phyloP scores from a whole-genome alignment of 2,797 vertebrate genomes.

The Syndactyla subalaris region DNA sequence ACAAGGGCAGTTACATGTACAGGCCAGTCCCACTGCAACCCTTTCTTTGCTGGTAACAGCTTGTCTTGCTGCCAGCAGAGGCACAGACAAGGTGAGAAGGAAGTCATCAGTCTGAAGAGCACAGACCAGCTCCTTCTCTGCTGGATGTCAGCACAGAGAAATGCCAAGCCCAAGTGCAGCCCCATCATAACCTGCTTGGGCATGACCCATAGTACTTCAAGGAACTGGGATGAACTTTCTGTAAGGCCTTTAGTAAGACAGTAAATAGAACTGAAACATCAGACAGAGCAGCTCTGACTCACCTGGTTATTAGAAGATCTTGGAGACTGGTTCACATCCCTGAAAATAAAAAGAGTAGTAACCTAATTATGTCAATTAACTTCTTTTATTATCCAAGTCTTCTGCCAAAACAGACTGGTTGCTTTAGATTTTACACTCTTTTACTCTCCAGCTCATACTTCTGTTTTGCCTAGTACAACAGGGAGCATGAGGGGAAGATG shows the following conservation, averaged over 20 bases:
- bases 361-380: neutral
- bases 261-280: neutral
- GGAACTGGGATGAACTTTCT: neutral
- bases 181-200: neutral
- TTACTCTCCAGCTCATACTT: neutral
- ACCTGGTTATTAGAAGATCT: slow-evolving; percentile 87
- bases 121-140: neutral
- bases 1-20: neutral
- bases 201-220: neutral
- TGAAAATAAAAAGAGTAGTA: slow-evolving; percentile 60
- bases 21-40: neutral
- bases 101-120: neutral
- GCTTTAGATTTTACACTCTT: neutral
- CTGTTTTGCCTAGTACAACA: neutral
- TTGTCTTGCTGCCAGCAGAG: neutral
- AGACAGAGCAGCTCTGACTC: slow-evolving; percentile 27
- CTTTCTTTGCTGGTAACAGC: neutral
- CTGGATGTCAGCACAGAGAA: neutral
- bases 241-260: neutral
- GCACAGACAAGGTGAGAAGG: neutral
- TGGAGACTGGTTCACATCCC: slow-evolving; percentile 83
- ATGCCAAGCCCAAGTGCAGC: neutral
- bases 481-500: neutral
- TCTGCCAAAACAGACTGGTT: neutral
- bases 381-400: neutral